These are phyloP conservation scores for Spinus pinus DNA, from an alignment of 2,797 vertebrate genomes.

Conservation along the genomic window DNA sequence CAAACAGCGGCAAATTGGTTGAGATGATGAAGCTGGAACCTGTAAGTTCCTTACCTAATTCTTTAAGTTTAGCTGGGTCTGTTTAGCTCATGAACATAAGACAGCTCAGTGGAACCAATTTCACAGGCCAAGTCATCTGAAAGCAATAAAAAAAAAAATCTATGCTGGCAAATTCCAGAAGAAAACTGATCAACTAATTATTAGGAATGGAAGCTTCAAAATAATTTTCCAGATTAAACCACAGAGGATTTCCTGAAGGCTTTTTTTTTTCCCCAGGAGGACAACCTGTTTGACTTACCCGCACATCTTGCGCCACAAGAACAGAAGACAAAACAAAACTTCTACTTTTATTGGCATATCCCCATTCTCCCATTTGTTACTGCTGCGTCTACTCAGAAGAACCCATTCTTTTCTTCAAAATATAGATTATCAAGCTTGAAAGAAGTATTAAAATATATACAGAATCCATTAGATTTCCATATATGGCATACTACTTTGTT, in stretches of 20 bases:
- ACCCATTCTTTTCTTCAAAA: not conserved
- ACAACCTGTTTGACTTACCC: not conserved
- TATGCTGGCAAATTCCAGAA: not conserved
- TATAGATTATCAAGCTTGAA: not conserved
- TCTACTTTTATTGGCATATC: not conserved
- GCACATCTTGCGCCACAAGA: not conserved
- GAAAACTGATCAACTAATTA: not conserved
- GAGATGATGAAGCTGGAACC: not conserved
- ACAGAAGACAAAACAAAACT: not conserved
- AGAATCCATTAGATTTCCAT: not conserved
- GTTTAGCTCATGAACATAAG: not conserved
- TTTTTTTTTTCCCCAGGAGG: not conserved
- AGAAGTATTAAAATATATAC: conserved; percentile 34
- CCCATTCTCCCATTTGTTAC: not conserved
- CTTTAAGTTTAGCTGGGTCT: not conserved
- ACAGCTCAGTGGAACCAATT: not conserved
- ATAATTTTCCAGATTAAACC: not conserved
- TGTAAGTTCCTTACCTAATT: not conserved
- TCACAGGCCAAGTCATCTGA: not conserved
- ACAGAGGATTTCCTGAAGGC: not conserved
- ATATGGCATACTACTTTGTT: not conserved
- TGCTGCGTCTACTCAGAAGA: not conserved
- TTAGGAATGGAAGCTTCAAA: not conserved
- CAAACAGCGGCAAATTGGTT: not conserved
- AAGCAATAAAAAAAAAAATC: not conserved